Evolutionary conservation across 1,140 invertebrate species (phyloP).

Genomic region (Eumaeus atala): DNA sequence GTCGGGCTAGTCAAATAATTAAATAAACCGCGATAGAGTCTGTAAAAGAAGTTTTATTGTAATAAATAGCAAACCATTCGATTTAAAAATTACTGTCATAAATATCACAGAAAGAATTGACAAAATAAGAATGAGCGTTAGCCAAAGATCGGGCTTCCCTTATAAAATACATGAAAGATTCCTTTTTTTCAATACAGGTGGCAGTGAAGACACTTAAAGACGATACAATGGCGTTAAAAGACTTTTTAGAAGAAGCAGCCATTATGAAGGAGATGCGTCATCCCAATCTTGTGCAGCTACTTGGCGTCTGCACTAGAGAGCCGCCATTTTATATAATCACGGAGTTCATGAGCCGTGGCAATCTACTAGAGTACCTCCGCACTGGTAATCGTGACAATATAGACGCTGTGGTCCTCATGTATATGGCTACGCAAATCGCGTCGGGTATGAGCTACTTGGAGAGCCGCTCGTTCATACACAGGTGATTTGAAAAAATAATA

Average conservation of each 20-base stretch:
- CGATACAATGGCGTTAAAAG: constrained; percentile 99
- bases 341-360: constrained; percentile 99
- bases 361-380: constrained; percentile 95
- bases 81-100: too few relatives aligned
- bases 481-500: constrained; percentile 75
- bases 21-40: too few relatives aligned
- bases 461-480: constrained; percentile 96
- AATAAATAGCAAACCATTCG: too few relatives aligned
- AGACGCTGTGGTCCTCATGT: constrained; percentile 96
- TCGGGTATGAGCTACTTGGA: constrained; percentile 99
- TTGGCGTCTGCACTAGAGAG: constrained; percentile 97
- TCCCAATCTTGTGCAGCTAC: constrained; percentile 97
- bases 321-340: constrained; percentile 99
- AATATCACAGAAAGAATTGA: too few relatives aligned
- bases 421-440: constrained; percentile 99
- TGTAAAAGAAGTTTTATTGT: too few relatives aligned
- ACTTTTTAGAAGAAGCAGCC: constrained; percentile 98
- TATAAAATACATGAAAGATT: background rate
- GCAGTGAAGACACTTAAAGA: constrained; percentile 99
- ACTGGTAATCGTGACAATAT: constrained; percentile 92
- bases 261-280: constrained; percentile 99
- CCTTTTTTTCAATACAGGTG: constrained; percentile 45
- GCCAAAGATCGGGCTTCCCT: too few relatives aligned
- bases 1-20: too few relatives aligned
- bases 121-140: too few relatives aligned